A percentile compares a stretch with the other conserved stretches of the same genome.
Evolutionary conservation across 2,797 vertebrate genomes (phyloP).

Genomic region (Acanthornis magna): DNA sequence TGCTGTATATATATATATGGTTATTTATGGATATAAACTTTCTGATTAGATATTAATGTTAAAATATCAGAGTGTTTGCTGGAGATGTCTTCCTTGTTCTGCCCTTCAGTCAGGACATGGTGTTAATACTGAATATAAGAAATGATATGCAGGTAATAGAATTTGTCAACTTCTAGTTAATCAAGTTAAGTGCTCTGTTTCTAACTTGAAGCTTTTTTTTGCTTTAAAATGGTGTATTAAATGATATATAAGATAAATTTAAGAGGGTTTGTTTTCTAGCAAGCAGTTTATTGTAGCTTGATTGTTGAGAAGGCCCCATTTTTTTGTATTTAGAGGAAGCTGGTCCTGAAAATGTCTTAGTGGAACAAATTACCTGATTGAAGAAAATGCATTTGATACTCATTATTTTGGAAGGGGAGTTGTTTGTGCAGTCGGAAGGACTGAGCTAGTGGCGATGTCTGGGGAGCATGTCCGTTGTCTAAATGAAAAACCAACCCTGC

Average conservation of each 20-base stretch:
- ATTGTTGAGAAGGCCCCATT: not conserved
- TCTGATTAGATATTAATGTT: conserved; percentile 58
- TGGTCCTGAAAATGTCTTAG: not conserved
- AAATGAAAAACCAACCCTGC: not conserved
- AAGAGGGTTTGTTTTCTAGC: not conserved
- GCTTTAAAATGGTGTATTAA: not conserved
- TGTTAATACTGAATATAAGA: not conserved
- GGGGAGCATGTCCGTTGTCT: not conserved
- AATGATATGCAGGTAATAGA: not conserved
- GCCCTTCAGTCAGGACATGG: conserved; percentile 5
- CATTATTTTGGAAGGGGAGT: not conserved
- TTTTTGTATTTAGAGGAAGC: not conserved
- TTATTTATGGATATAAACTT: conserved; percentile 60
- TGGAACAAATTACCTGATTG: not conserved
- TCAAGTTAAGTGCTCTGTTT: not conserved
- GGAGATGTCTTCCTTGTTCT: conserved; percentile 40
- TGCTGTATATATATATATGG: not conserved
- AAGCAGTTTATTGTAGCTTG: not conserved
- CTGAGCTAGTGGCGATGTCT: not conserved
- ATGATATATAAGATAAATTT: not conserved
- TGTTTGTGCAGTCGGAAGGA: not conserved
- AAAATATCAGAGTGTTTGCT: conserved; percentile 31
- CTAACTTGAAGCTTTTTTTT: not conserved
- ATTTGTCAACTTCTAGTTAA: not conserved
- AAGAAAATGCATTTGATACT: not conserved